Conservation (phyloP, 2,113 vertebrate genomes). For the Grammomys dolichurus region DNA sequence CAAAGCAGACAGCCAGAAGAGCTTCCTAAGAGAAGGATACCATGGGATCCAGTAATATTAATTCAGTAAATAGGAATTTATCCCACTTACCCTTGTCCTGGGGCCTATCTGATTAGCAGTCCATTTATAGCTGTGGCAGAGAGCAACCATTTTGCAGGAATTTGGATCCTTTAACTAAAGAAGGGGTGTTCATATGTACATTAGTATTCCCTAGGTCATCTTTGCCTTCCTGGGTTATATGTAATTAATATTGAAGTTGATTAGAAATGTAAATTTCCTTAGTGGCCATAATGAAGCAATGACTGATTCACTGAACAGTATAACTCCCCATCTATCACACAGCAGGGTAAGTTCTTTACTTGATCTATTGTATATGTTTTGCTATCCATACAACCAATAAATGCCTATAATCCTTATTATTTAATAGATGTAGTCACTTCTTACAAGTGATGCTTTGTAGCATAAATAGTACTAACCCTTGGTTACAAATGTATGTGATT, state of each 20-base stretch:
- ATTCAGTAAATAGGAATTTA: slow-evolving; percentile 80
- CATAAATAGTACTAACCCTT: not conserved
- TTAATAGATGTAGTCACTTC: slow-evolving; percentile 17
- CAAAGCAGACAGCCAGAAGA: slow-evolving; percentile 52
- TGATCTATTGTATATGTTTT: not conserved
- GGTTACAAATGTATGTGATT: not conserved
- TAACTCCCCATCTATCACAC: not conserved
- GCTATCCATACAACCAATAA: not conserved
- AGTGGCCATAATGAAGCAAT: not conserved
- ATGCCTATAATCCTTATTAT: not conserved
- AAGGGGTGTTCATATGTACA: not conserved
- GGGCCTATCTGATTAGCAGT: slow-evolving; percentile 65
- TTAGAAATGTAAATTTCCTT: slow-evolving; percentile 12
- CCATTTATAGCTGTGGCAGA: slow-evolving; percentile 33
- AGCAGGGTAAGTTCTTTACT: not conserved
- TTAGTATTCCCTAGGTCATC: not conserved
- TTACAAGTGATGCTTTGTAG: not conserved
- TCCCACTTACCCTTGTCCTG: slow-evolving; percentile 56
- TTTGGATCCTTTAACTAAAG: slow-evolving; percentile 19
- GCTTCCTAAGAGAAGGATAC: slow-evolving; percentile 32
- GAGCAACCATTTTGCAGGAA: not conserved
- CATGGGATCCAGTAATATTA: slow-evolving; percentile 58
- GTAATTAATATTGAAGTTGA: slow-evolving; percentile 7
- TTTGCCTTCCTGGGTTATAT: slow-evolving; percentile 26
- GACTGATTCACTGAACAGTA: not conserved